Base-by-base conservation (phyloP, 1,140 invertebrate species). In the Zophobas morio region DNA sequence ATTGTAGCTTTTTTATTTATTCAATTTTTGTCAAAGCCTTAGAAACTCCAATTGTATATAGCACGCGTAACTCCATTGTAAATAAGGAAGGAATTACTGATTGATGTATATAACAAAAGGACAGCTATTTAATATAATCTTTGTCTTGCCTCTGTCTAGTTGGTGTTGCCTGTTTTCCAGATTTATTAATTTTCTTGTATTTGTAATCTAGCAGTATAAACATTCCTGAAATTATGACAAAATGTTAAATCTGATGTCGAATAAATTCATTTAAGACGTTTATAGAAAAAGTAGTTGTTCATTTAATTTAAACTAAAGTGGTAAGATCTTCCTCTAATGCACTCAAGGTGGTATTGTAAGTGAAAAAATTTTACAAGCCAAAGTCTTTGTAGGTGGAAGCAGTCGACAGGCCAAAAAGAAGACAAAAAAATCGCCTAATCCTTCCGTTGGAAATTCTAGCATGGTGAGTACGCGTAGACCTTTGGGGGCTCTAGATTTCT, bases 401-500 rank as follows among this genome's bases (percentile, higher is more conserved):
- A 84, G 80, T 60, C 75, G 84, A 70, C 86, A 86, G 39, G 77
- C 84, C 3, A 86, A 87, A 81, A 88, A 87, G 84, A 88, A 87
- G 82, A 83, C 70, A 35, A 88, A 88, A 84, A 87, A 87, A 80
- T 85, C 84, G 6, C 83, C 85, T 6, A 85, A 83, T 82, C 82
- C 83, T 33, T 70, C 83, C n/a, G 75, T 77, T 36, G 77, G 70
- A 32, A 76, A 78, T 56, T 57, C 73, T 32, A 71, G 47, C 37
- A 73, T 71, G 81, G 82, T 83, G 60, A 82, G 81, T 81, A 42
- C 1, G 57, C 20, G 20, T 20, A 20, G 20, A 20, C 20, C 20
- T 20, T 20, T 20, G 20, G 20, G 20, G 20, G 20, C 20, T 20
- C 20, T 20, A 20, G 20, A 20, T 20, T 20, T 20, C 20, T 20